Conservation (phyloP, 92 coral and sea anemone genomes). For the Zoanthus sociatus region DNA sequence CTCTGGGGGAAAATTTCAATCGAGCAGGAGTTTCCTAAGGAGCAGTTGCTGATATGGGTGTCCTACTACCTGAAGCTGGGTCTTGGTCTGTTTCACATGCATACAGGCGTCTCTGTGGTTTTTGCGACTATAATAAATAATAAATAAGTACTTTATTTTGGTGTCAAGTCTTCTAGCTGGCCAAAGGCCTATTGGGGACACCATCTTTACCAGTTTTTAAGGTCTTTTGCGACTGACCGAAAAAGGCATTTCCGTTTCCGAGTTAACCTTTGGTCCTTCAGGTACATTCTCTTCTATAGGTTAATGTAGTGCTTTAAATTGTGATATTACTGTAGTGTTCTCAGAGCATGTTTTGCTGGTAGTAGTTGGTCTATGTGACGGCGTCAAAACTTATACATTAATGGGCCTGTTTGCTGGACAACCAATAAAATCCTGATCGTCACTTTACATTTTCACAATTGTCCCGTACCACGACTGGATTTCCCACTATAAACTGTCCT, state of each 20-base stretch:
- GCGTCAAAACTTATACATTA: constrained; percentile 7
- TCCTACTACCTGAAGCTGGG: too few relatives aligned
- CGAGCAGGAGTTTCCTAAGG: too few relatives aligned
- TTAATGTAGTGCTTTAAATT: background rate
- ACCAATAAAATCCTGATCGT: constrained; percentile 2
- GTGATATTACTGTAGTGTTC: background rate
- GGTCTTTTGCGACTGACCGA: background rate
- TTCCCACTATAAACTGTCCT: background rate
- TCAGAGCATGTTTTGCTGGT: background rate
- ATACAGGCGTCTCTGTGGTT: constrained; percentile 18
- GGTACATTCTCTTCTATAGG: background rate
- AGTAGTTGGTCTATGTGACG: constrained; percentile 15
- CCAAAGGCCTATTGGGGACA: too few relatives aligned
- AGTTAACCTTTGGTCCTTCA: background rate
- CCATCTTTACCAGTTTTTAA: too few relatives aligned
- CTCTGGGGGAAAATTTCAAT: too few relatives aligned
- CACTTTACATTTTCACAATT: constrained; percentile 2
- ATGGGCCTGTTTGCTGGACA: constrained; percentile 26
- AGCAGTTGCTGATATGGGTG: too few relatives aligned
- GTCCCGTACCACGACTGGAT: background rate
- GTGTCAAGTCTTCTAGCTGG: too few relatives aligned
- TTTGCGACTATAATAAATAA: background rate
- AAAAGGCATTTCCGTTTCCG: background rate
- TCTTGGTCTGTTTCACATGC: too few relatives aligned
- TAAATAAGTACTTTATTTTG: too few relatives aligned